Conservation (phyloP, 2,113 vertebrate species). For the Procavia capensis region DNA sequence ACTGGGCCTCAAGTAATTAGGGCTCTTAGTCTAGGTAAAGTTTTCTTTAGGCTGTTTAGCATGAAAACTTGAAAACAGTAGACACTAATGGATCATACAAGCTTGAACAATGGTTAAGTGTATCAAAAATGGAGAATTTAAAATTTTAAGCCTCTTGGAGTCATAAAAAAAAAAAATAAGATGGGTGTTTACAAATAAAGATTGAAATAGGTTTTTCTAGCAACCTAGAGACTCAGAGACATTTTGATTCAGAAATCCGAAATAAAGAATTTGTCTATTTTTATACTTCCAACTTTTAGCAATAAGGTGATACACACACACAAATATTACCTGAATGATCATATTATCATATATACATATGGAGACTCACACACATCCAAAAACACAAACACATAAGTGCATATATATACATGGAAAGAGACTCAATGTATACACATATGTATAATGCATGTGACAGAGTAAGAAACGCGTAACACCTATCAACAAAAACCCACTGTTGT, state of each 20-base stretch:
- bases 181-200: background rate
- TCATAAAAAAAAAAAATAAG: background rate
- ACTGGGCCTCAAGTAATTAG: background rate
- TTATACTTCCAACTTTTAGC: background rate
- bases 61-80: background rate
- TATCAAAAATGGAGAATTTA: background rate
- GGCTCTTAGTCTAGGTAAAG: background rate
- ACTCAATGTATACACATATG: too few species aligned
- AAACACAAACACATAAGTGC: too few species aligned
- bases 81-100: background rate
- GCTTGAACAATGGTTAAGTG: background rate
- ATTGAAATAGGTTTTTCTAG: background rate
- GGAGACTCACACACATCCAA: too few species aligned
- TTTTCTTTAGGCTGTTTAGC: background rate
- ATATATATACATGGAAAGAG: too few species aligned
- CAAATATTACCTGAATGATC: too few species aligned
- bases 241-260: slow-evolving; percentile 1
- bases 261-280: slow-evolving; percentile 4
- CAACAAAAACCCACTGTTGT: too few species aligned
- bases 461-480: too few species aligned
- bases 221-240: background rate
- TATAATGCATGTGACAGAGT: background rate
- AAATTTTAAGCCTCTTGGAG: background rate
- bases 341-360: background rate
- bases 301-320: background rate